Conservation (phyloP, 2,888 invertebrate species). For the Cactoblastis cactorum region DNA sequence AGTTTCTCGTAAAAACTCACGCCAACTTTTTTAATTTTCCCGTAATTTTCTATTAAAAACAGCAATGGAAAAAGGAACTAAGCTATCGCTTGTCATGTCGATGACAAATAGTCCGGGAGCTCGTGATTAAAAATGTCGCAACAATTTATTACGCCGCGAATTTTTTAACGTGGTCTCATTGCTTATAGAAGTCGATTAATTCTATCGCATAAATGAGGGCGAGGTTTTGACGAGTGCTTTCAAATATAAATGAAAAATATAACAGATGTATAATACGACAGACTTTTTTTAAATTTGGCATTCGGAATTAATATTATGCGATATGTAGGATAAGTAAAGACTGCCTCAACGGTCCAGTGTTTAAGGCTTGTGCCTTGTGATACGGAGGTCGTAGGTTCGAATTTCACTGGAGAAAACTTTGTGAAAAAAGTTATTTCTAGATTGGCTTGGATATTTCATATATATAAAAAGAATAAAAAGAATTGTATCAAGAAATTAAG, state of each 20-base stretch:
- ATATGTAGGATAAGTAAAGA: too few species aligned
- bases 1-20: neutral
- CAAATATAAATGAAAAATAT: neutral
- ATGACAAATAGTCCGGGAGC: constrained; percentile 29
- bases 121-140: constrained; percentile 36
- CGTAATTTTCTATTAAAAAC: constrained; percentile 8
- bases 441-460: too few species aligned
- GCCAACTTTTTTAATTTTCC: neutral
- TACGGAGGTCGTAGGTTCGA: too few species aligned
- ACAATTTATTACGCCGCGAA: constrained; percentile 34
- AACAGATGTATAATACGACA: neutral
- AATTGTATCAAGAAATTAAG: too few species aligned
- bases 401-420: too few species aligned
- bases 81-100: constrained; percentile 25
- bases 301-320: too few species aligned
- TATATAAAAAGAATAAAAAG: too few species aligned
- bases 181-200: constrained; percentile 36
- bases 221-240: constrained; percentile 7
- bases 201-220: constrained; percentile 25
- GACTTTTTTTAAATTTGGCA: too few species aligned
- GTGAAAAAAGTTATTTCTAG: too few species aligned
- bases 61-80: neutral
- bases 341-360: too few species aligned
- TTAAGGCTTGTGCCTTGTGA: too few species aligned
- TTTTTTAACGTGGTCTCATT: constrained; percentile 33